A percentile compares a stretch with the other conserved stretches of the same genome.
phyloP scores from a whole-genome alignment of 2,113 vertebrate genomes.

The Eptatretus burgeri region DNA sequence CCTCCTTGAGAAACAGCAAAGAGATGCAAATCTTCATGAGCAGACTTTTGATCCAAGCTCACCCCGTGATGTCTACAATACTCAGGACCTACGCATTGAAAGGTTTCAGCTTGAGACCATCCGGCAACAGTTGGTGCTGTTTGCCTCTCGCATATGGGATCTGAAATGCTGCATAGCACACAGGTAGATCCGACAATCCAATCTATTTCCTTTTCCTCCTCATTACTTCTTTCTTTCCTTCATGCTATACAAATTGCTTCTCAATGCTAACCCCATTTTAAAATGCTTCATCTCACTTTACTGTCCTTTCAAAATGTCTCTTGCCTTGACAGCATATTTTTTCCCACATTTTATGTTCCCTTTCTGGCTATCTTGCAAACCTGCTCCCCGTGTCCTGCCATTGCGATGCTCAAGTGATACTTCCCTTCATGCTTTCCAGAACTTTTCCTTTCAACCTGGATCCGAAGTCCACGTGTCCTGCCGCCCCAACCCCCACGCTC shows the following conservation, averaged over 20 bases:
- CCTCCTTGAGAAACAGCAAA: slow-evolving; percentile 10
- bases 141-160: slow-evolving; percentile 15
- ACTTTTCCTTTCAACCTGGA: too few relatives aligned
- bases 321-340: too few relatives aligned
- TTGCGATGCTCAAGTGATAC: too few relatives aligned
- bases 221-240: slow-evolving; percentile 9
- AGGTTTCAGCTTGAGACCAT: slow-evolving; percentile 19
- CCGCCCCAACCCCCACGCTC: too few relatives aligned
- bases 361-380: too few relatives aligned
- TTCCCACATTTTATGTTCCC: too few relatives aligned
- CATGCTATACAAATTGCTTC: slow-evolving; percentile 11
- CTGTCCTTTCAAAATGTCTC: too few relatives aligned
- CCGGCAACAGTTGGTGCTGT: slow-evolving; percentile 21
- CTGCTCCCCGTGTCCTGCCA: too few relatives aligned
- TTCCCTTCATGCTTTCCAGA: too few relatives aligned
- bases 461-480: too few relatives aligned
- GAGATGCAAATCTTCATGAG: not conserved
- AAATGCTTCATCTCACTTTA: not conserved
- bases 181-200: slow-evolving; percentile 21
- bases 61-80: not conserved
- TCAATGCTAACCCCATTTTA: not conserved
- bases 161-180: slow-evolving; percentile 15
- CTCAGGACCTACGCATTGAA: slow-evolving; percentile 11
- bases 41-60: slow-evolving; percentile 7
- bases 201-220: slow-evolving; percentile 12